Evolutionary conservation across 2,113 vertebrate genomes (phyloP).

Genomic region (Thamnaconus septentrionalis): DNA sequence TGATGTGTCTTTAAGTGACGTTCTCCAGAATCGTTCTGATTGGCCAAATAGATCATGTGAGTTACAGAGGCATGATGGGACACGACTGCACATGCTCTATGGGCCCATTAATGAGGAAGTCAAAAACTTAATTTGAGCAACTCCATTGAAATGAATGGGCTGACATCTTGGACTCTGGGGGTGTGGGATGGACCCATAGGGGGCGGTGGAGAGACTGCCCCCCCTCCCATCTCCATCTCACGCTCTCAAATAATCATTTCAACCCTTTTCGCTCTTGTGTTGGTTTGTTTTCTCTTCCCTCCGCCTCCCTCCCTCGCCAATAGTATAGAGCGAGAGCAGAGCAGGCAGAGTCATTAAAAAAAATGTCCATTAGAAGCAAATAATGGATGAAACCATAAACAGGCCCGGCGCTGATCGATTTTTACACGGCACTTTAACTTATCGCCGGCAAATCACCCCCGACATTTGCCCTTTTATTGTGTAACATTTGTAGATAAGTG

Average conservation of each 20-base stretch:
- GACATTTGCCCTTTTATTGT: background rate
- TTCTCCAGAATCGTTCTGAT: too few species aligned
- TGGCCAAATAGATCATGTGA: too few species aligned
- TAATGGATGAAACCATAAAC: conserved; percentile 16
- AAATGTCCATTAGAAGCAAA: conserved; percentile 39
- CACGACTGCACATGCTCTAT: too few species aligned
- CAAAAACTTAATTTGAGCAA: too few species aligned
- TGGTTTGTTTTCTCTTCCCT: background rate
- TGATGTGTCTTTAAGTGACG: too few species aligned
- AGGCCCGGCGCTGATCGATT: background rate
- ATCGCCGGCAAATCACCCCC: background rate
- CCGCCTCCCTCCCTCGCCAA: background rate
- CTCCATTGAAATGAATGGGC: too few species aligned
- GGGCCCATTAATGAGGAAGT: too few species aligned
- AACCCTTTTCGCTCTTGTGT: background rate
- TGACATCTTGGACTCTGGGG: too few species aligned
- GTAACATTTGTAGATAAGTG: background rate
- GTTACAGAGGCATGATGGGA: too few species aligned
- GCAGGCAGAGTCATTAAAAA: conserved; percentile 19
- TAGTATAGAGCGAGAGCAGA: conserved; percentile 3
- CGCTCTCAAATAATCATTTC: background rate
- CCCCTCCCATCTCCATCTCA: too few species aligned
- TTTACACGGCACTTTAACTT: background rate
- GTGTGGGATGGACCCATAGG: too few species aligned
- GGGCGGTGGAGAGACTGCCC: too few species aligned